Percentiles rank a stretch among this genome's conserved stretches.
phyloP scores from a whole-genome alignment of 2,113 vertebrate species.

The Podiceps cristatus region DNA sequence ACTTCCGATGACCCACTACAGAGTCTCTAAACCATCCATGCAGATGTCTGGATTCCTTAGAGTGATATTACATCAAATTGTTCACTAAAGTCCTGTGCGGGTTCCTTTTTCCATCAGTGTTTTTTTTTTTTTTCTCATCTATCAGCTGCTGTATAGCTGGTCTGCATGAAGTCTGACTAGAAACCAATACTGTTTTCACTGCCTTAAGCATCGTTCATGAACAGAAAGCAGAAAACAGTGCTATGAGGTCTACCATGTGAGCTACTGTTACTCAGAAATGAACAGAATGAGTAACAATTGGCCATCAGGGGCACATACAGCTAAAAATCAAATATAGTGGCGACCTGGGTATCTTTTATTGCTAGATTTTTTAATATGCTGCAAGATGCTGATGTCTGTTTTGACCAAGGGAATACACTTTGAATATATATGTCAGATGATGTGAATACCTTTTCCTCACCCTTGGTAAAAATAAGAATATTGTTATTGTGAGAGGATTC shows the following conservation, averaged over 20 bases:
- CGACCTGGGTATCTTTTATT: not conserved
- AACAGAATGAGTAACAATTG: not conserved
- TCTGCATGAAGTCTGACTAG: not conserved
- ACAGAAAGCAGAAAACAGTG: not conserved
- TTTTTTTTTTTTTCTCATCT: not conserved
- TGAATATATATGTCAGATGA: rapidly evolving
- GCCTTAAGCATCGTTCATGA: not conserved
- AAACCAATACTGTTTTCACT: not conserved
- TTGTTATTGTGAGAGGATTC: not conserved
- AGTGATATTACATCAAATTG: not conserved
- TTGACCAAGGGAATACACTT: not conserved
- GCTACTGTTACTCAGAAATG: not conserved
- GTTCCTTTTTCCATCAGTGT: not conserved
- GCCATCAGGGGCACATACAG: not conserved
- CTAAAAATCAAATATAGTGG: not conserved
- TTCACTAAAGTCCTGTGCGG: not conserved
- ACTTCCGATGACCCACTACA: not conserved
- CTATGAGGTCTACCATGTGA: not conserved
- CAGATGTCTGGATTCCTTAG: not conserved
- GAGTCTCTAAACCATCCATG: not conserved
- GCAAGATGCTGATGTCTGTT: not conserved
- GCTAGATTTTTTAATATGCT: not conserved
- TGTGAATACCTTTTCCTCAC: not conserved
- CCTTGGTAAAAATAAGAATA: not conserved
- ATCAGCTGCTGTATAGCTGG: not conserved